Percentiles rank a stretch among this genome's conserved stretches.
phyloP scores from a whole-genome alignment of 2,797 vertebrate genomes.

The Melanogrammus aeglefinus region DNA sequence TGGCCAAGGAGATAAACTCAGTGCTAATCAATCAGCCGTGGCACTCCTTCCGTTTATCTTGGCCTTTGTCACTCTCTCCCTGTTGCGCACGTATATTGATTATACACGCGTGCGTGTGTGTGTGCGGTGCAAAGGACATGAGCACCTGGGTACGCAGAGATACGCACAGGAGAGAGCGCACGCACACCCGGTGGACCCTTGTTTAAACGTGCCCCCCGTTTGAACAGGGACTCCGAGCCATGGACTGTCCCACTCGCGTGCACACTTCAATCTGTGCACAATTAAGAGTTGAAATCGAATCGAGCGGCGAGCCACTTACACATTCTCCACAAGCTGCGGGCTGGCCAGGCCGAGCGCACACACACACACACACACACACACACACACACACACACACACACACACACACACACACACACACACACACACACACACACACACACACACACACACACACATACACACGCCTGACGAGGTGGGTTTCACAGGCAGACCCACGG shows the following conservation, averaged over 20 bases:
- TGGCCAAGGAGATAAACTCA: slow-evolving; percentile 62
- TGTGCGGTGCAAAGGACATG: not conserved
- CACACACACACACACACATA: not conserved
- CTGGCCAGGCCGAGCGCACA: slow-evolving; percentile 17
- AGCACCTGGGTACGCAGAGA: not conserved
- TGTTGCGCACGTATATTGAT: not conserved
- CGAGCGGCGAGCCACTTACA: slow-evolving; percentile 10
- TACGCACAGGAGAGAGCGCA: not conserved
- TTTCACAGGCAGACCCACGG: not conserved
- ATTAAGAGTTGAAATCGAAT: slow-evolving; percentile 29
- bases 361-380: not conserved
- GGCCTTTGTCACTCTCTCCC: not conserved
- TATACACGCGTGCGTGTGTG: not conserved
- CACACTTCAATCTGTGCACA: slow-evolving; percentile 47
- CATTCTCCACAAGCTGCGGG: slow-evolving; percentile 8
- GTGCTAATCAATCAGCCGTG: slow-evolving; percentile 63
- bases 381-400: not conserved
- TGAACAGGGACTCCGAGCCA: not conserved
- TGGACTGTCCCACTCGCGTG: slow-evolving; percentile 10
- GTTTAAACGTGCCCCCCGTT: slow-evolving; percentile 1
- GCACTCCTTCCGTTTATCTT: slow-evolving; percentile 12
- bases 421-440: not conserved
- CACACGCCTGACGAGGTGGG: not conserved
- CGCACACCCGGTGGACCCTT: not conserved
- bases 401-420: not conserved